These are phyloP conservation scores for Aplysina aerophoba DNA, from an alignment of 37 sponge, comb jelly and placozoan species.

Conservation along the genomic window DNA sequence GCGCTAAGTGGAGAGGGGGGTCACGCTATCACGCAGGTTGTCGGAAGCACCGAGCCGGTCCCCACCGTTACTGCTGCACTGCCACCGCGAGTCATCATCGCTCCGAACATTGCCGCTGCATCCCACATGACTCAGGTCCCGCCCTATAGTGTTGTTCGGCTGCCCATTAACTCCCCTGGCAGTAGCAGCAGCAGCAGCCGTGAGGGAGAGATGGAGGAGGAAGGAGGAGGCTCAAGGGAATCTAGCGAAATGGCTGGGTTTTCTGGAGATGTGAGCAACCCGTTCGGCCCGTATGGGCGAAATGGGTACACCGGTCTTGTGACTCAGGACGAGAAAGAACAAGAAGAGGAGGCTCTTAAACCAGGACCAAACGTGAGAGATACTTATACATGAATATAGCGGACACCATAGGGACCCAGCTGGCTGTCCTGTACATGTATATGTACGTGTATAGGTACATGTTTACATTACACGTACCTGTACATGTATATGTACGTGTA, in stretches of 20 bases:
- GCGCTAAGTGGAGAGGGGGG: too few species aligned
- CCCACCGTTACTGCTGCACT: background rate
- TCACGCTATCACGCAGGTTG: background rate
- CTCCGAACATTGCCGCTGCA: background rate
- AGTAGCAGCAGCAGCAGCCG: background rate
- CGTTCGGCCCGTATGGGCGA: conserved; percentile 23
- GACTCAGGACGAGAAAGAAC: conserved; percentile 2
- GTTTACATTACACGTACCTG: too few species aligned
- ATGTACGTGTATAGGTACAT: too few species aligned
- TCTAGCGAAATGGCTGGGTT: background rate
- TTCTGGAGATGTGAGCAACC: background rate
- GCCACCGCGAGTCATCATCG: background rate
- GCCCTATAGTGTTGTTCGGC: background rate
- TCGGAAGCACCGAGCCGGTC: background rate
- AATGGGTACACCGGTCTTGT: conserved; percentile 17
- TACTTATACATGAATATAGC: too few species aligned
- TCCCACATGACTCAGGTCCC: background rate
- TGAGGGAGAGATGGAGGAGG: background rate
- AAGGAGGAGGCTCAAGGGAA: background rate
- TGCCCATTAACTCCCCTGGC: conserved; percentile 21
- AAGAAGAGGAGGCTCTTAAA: conserved; percentile 22
- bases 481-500: too few species aligned
- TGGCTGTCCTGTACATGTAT: too few species aligned
- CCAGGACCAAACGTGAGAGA: conserved; percentile 10
- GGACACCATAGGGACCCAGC: too few species aligned